These are phyloP conservation scores for Gonatopus flavifemur DNA, from an alignment of 1,140 invertebrate species.

Conservation along the genomic window DNA sequence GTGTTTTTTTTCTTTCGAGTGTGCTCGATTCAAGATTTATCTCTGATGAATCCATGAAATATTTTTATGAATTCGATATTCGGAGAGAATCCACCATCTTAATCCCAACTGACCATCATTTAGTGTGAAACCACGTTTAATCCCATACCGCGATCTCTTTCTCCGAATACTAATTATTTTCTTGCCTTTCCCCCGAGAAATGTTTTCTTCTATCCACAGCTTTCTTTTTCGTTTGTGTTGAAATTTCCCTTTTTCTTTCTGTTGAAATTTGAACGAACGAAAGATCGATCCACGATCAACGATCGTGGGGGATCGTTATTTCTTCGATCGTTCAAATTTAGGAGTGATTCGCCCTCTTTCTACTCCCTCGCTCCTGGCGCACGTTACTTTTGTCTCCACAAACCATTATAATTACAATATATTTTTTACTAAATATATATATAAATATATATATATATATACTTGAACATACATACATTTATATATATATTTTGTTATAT, in stretches of 20 bases:
- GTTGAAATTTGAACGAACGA: too few species aligned
- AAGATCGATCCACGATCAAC: too few species aligned
- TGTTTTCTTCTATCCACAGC: constrained; percentile 16
- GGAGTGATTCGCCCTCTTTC: neutral
- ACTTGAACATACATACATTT: too few species aligned
- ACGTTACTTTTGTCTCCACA: constrained; percentile 26
- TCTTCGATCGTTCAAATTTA: too few species aligned
- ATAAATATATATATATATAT: too few species aligned
- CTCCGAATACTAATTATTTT: constrained; percentile 9
- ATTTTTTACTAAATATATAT: too few species aligned
- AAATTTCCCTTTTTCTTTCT: constrained; percentile 17
- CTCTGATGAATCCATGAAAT: constrained; percentile 2
- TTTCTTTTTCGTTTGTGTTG: constrained; percentile 20
- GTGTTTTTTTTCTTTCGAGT: too few species aligned
- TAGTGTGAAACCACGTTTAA: constrained; percentile 44
- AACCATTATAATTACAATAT: constrained; percentile 52
- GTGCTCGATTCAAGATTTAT: too few species aligned
- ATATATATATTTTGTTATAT: too few species aligned
- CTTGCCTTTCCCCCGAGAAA: constrained; percentile 1
- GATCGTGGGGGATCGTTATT: too few species aligned
- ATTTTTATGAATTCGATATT: constrained; percentile 33
- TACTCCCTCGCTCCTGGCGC: neutral
- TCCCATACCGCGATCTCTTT: constrained; percentile 32
- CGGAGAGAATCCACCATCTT: constrained; percentile 51
- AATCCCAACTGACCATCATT: constrained; percentile 51